These are phyloP conservation scores for Charaxes varanes DNA, from an alignment of 1,140 invertebrate genomes.

Conservation along the genomic window DNA sequence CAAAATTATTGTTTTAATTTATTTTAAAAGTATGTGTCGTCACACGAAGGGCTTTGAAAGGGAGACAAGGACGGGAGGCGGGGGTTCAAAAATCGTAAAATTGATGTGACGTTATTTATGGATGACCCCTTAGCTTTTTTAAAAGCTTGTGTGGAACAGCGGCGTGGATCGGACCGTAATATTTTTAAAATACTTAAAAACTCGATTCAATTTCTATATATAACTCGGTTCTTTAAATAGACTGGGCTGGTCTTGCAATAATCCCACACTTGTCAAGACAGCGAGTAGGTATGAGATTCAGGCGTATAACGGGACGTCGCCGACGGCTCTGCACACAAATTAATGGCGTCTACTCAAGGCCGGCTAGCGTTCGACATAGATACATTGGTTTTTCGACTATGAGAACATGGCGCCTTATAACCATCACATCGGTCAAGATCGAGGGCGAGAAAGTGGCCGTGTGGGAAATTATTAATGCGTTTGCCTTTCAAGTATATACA, in stretches of 20 bases:
- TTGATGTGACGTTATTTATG: too few relatives aligned
- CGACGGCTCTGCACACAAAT: constrained; percentile 65
- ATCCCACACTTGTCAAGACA: constrained; percentile 6
- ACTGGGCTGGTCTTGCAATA: not conserved
- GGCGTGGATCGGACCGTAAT: too few relatives aligned
- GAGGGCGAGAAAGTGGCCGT: constrained; percentile 57
- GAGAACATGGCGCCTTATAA: constrained; percentile 58
- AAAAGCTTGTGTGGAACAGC: too few relatives aligned
- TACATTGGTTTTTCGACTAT: constrained; percentile 64
- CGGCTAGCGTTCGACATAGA: constrained; percentile 68
- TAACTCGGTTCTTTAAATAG: too few relatives aligned
- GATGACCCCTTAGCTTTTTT: too few relatives aligned
- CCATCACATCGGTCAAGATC: constrained; percentile 46
- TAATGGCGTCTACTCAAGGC: constrained; percentile 67
- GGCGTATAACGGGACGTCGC: constrained; percentile 56
- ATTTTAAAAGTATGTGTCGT: too few relatives aligned
- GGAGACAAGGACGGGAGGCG: too few relatives aligned
- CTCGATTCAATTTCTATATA: too few relatives aligned
- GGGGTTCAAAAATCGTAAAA: too few relatives aligned
- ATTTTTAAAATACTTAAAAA: too few relatives aligned
- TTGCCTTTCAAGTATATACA: constrained; percentile 1
- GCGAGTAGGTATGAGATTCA: constrained; percentile 45
- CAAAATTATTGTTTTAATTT: too few relatives aligned
- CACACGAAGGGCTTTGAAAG: too few relatives aligned
- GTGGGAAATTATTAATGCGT: constrained; percentile 21